Conservation (phyloP, 2,888 invertebrate species). For the Branchipolynoe longqiensis region DNA sequence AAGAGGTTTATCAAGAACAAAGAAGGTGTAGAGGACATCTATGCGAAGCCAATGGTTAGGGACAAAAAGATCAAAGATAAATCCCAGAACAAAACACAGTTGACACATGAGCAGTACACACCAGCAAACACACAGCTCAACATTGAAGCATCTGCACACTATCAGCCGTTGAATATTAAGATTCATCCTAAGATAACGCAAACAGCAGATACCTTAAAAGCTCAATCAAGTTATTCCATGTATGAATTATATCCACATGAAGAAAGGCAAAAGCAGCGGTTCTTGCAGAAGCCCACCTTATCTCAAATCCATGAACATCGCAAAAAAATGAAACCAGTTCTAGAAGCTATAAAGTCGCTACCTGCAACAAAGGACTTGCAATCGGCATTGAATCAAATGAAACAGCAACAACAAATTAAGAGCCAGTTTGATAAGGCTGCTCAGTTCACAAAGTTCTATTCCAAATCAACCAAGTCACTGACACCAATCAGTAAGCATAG, state of each 20-base stretch:
- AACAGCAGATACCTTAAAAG: conserved; percentile 20
- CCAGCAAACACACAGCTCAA: background rate
- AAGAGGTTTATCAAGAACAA: background rate
- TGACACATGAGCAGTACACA: background rate
- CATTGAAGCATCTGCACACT: background rate
- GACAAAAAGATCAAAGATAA: background rate
- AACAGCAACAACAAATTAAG: conserved; percentile 14
- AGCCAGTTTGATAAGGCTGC: conserved; percentile 51
- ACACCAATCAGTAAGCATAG: background rate
- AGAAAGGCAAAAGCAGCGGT: conserved; percentile 9
- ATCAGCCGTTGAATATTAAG: conserved; percentile 43
- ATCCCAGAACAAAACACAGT: background rate
- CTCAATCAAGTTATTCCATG: background rate
- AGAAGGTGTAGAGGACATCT: background rate
- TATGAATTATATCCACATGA: conserved; percentile 9
- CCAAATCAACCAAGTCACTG: background rate
- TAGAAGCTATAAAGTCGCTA: conserved; percentile 25
- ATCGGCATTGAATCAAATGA: conserved; percentile 24
- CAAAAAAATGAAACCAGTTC: conserved; percentile 49
- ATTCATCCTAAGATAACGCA: conserved; percentile 27
- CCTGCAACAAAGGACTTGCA: conserved; percentile 2
- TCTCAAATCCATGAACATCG: conserved; percentile 49
- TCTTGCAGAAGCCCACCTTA: conserved; percentile 24
- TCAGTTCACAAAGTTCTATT: conserved; percentile 23
- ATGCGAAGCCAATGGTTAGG: conserved; percentile 13